These are phyloP conservation scores for Protomyctophum bolini DNA, from an alignment of 2,113 vertebrate species.

Conservation along the genomic window DNA sequence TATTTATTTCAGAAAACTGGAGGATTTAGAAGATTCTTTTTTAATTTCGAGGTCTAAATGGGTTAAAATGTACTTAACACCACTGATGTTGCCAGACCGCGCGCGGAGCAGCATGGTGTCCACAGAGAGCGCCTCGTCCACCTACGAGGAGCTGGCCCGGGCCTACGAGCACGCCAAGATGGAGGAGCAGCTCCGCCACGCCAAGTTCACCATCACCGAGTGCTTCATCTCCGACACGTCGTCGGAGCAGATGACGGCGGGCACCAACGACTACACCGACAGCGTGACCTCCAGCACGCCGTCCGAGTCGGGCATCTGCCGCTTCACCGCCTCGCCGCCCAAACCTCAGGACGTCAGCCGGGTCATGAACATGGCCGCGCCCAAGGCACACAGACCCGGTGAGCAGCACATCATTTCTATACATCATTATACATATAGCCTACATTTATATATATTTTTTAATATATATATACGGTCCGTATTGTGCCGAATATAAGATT, in stretches of 20 bases:
- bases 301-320: slow-evolving; percentile 98
- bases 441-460: too few relatives aligned
- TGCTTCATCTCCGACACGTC: slow-evolving; percentile 99
- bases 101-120: slow-evolving; percentile 99
- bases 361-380: slow-evolving; percentile 96
- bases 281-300: slow-evolving; percentile 98
- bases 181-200: slow-evolving; percentile 97
- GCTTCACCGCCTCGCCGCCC: slow-evolving; percentile 96
- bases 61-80: too few relatives aligned
- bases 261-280: slow-evolving; percentile 99
- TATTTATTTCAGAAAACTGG: too few relatives aligned
- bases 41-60: too few relatives aligned
- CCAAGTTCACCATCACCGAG: slow-evolving; percentile 99
- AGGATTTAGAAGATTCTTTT: too few relatives aligned
- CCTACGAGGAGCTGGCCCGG: slow-evolving; percentile 95
- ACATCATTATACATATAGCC: too few relatives aligned
- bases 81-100: slow-evolving; percentile 73
- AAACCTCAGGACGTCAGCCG: slow-evolving; percentile 97
- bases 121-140: slow-evolving; percentile 98
- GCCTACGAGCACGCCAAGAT: slow-evolving; percentile 99
- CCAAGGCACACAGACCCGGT: slow-evolving; percentile 98
- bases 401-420: slow-evolving; percentile 54
- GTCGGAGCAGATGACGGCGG: slow-evolving; percentile 96
- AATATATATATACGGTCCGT: too few relatives aligned
- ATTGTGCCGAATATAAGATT: too few relatives aligned